phyloP scores from a whole-genome alignment of 2,888 invertebrate genomes.

The Deilephila porcellus region DNA sequence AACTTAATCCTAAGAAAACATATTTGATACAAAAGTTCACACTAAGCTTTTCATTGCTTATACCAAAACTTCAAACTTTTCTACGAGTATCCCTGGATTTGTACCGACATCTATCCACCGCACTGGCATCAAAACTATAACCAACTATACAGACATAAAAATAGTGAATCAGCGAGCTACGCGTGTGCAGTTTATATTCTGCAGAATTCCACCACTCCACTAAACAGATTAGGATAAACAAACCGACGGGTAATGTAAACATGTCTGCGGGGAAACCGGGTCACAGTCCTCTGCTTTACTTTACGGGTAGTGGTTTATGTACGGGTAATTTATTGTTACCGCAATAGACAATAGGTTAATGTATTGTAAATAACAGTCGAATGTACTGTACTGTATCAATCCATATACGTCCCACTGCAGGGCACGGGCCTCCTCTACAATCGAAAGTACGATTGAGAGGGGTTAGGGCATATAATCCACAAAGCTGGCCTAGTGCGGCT shows the following conservation, averaged over 20 bases:
- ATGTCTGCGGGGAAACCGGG: conserved; percentile 51
- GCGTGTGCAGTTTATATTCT: conserved; percentile 37
- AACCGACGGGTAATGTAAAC: conserved; percentile 54
- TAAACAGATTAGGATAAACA: conserved; percentile 46
- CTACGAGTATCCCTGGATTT: too few relatives aligned
- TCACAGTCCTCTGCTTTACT: conserved; percentile 52
- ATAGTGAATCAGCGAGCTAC: conserved; percentile 16
- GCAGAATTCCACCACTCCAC: conserved; percentile 32
- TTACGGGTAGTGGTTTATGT: conserved; percentile 37
- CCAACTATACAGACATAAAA: background rate
- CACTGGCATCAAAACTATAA: background rate
- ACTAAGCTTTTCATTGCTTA: background rate
- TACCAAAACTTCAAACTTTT: too few relatives aligned
- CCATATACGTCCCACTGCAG: too few relatives aligned
- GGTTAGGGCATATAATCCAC: too few relatives aligned
- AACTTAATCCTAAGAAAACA: too few relatives aligned
- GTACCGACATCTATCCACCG: too few relatives aligned
- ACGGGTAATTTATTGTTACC: conserved; percentile 3
- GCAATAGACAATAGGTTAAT: background rate
- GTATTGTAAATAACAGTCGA: too few relatives aligned
- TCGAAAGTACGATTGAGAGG: too few relatives aligned
- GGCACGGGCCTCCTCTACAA: too few relatives aligned
- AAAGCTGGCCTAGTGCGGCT: too few relatives aligned
- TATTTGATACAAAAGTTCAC: background rate
- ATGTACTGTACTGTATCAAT: too few relatives aligned